Base-by-base conservation (phyloP, 2,888 invertebrate genomes). In the Gastrophysa polygoni region DNA sequence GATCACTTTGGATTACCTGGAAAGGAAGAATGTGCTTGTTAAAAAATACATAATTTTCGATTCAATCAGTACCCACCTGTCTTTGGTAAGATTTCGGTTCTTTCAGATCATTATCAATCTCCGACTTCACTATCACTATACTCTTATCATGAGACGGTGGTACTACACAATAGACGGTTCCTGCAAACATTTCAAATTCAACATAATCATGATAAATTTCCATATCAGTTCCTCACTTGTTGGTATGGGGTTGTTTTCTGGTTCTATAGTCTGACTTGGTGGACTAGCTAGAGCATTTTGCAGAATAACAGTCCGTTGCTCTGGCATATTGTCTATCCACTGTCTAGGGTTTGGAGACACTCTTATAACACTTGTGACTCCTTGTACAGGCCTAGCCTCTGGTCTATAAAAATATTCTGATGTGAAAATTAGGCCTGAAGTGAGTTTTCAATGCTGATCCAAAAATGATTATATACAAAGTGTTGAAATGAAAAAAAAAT, bases 311-410 rank as follows among this genome's bases (percentile, higher is more conserved):
- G 79, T 78, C 55, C 72, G 83, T 32, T 84, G 80, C 3, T 85
- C 86, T 0, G 81, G 57, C 21, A 69, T 65, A 43, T 69, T 71
- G 63, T 66, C 67, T 43, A 69, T 63, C 80, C 80, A 80, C 24
- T 77, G 78, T 54, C 84, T 83, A 47, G 88, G 87, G 67, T 88
- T 90, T 10, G 93, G 93, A 1, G 93, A 93, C 74, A 93, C 90
- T 77, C 93, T 84, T 75, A 94, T 94, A 34, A 93, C 93, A 82
- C 93, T 92, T 24, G 92, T 91, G 47, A 88, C 88, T 29, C 86
- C 85, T 72, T 79, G 83, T 21, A 84, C 84, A 11, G 91, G 90
- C 66, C 91, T 85, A 10, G 91, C 88, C 77, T 91, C 91, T 1
- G 92, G 92, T 75, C 91, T 91, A 34, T 32, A 64, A 58, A 16